Evolutionary conservation across 2,113 vertebrate species (phyloP).

Genomic region (Pogonocichla stellata): DNA sequence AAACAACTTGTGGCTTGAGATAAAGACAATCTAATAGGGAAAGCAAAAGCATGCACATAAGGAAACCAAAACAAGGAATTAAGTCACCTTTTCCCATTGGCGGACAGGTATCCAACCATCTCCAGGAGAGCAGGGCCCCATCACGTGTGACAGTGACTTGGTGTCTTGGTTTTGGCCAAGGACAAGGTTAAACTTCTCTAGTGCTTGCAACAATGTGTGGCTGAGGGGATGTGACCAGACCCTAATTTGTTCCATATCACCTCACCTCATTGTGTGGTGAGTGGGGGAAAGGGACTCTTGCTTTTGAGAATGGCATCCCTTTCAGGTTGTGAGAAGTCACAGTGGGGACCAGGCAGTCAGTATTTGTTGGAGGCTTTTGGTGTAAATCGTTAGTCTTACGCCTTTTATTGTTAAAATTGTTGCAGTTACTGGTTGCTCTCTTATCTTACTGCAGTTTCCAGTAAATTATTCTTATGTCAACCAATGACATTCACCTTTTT

Average conservation of each 20-base stretch:
- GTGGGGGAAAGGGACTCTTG: neutral
- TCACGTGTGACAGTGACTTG: accelerated
- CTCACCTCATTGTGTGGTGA: neutral
- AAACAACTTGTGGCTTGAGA: neutral
- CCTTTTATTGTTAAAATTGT: neutral
- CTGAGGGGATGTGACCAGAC: neutral
- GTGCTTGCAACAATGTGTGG: neutral
- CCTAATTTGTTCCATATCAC: neutral
- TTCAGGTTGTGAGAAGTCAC: neutral
- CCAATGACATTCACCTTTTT: neutral
- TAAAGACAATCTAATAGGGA: neutral
- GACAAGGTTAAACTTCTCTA: neutral
- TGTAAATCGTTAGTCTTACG: neutral
- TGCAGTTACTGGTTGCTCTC: neutral
- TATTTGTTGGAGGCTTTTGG: accelerated
- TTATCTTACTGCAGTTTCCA: neutral
- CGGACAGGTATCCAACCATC: neutral
- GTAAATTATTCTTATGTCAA: neutral
- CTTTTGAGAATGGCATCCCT: neutral
- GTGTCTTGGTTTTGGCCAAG: neutral
- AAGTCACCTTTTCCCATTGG: neutral
- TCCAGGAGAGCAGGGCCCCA: neutral
- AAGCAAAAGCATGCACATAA: neutral
- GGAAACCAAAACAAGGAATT: neutral
- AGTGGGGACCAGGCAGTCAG: neutral